These are phyloP conservation scores for Cerastis rubricosa DNA, from an alignment of 2,888 invertebrate genomes.

Conservation along the genomic window DNA sequence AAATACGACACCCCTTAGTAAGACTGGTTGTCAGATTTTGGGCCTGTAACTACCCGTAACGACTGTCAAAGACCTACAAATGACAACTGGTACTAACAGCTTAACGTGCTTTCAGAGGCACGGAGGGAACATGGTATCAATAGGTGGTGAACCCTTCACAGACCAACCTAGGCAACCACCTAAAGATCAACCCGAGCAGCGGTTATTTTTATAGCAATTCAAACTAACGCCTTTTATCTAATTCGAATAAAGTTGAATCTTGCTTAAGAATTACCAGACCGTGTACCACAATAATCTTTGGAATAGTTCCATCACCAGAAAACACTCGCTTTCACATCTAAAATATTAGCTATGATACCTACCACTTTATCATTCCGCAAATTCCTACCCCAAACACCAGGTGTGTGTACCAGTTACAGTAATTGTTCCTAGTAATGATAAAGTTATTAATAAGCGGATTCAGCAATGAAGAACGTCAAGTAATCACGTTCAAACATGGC, in stretches of 20 bases:
- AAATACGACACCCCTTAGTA: too few relatives aligned
- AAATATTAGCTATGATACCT: constrained; percentile 1
- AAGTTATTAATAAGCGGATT: constrained; percentile 56
- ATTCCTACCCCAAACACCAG: constrained; percentile 25
- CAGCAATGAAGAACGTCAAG: constrained; percentile 46
- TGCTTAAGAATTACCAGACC: neutral
- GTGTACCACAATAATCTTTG: neutral
- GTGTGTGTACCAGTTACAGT: constrained; percentile 30
- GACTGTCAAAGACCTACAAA: too few relatives aligned
- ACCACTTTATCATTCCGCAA: constrained; percentile 12
- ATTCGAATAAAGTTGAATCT: neutral
- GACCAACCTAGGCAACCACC: too few relatives aligned
- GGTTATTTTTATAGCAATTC: too few relatives aligned
- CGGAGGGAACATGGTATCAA: too few relatives aligned
- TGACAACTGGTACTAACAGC: too few relatives aligned
- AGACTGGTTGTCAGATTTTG: too few relatives aligned
- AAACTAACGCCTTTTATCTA: neutral
- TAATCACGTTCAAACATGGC: constrained; percentile 56
- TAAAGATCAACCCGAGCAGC: too few relatives aligned
- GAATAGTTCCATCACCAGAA: neutral
- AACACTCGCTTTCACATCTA: neutral
- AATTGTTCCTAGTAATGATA: constrained; percentile 39
- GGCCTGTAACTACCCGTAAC: too few relatives aligned
- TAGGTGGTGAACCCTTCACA: too few relatives aligned
- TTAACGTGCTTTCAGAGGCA: too few relatives aligned